Evolutionary conservation across 2,113 vertebrate species (phyloP).

Genomic region (Antennarius striatus): DNA sequence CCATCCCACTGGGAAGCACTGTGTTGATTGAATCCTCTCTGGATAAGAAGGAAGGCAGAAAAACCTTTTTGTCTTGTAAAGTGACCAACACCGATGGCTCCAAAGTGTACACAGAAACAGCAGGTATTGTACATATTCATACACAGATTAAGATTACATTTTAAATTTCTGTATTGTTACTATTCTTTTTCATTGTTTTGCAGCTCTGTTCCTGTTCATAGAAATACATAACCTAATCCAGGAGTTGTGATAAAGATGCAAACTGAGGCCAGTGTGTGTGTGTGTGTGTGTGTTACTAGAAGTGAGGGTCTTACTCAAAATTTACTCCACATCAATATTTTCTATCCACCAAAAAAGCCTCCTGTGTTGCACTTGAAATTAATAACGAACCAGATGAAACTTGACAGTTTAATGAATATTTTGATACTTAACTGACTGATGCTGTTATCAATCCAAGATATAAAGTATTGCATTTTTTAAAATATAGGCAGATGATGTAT

Average conservation of each 20-base stretch:
- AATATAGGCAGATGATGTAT: too few species aligned
- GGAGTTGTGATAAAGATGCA: slow-evolving; percentile 39
- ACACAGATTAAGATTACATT: not conserved
- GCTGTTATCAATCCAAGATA: too few species aligned
- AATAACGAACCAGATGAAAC: too few species aligned
- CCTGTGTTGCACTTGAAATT: not conserved
- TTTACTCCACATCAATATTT: slow-evolving; percentile 2
- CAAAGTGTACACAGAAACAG: slow-evolving; percentile 77
- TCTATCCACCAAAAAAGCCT: slow-evolving; percentile 18
- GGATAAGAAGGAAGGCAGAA: slow-evolving; percentile 73
- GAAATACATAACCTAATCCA: slow-evolving; percentile 62
- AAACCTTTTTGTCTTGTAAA: slow-evolving; percentile 68
- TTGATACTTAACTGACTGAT: too few species aligned
- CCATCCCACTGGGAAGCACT: slow-evolving; percentile 76
- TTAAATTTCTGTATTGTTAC: not conserved
- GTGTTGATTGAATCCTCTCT: slow-evolving; percentile 72
- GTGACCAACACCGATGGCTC: slow-evolving; percentile 75
- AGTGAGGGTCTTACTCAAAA: not conserved
- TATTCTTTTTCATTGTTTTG: slow-evolving; percentile 7
- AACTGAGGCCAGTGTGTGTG: slow-evolving; percentile 1
- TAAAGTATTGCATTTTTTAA: too few species aligned
- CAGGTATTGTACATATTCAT: slow-evolving; percentile 60
- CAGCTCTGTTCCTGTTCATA: slow-evolving; percentile 77
- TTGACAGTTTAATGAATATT: too few species aligned
- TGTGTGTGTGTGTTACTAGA: not conserved